Evolutionary conservation across 2,113 vertebrate genomes (phyloP), one percentile per base, ranked within the genome.

Genomic region (Scomber colias): DNA sequence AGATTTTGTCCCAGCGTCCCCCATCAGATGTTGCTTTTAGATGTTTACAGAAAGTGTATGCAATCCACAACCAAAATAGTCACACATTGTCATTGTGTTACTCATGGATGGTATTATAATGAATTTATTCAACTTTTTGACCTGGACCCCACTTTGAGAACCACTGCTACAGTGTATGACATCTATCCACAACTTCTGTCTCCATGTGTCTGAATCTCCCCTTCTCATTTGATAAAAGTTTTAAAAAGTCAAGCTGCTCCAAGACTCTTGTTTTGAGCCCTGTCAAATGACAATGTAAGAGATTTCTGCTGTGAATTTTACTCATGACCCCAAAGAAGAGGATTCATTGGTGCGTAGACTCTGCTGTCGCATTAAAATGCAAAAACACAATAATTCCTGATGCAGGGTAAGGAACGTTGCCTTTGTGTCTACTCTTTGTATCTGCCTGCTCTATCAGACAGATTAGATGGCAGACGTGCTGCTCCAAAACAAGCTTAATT

Each of bases 401-500:
- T 50, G 13, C 1, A 17, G 30, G 31, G 2, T 15, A 10, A 46
- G 21, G 24, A 27, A 54, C 59, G 15, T 57, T 50, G 16, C 70
- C 79, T 55, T 49, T 4, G 50, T 66, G 44, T 55, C 12, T 24
- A 15, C 9, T 63, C 16, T 30, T 45, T 35, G 30, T 50, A 19
- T 48, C n/a, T 27, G 48, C 19, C 16, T 40, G 44, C 64, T 60
- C 24, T 11, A 9, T 45, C 40, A 24, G 48, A 80, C 62, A 30
- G 45, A 71, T 56, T 46, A 46, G 49, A 27, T 62, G n/a, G 17
- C 45, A 40, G 46, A 49, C n/a, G 16, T 49, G 35, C 21, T 31
- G 8, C 50, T 67, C 19, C 24, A 63, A 71, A 75, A 77, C 67
- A 66, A 76, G 62, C 50, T 68, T 44, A 55, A 86, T 62, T 64